phyloP scores from a whole-genome alignment of 2,888 invertebrate species.

The Aphodius sticticus region DNA sequence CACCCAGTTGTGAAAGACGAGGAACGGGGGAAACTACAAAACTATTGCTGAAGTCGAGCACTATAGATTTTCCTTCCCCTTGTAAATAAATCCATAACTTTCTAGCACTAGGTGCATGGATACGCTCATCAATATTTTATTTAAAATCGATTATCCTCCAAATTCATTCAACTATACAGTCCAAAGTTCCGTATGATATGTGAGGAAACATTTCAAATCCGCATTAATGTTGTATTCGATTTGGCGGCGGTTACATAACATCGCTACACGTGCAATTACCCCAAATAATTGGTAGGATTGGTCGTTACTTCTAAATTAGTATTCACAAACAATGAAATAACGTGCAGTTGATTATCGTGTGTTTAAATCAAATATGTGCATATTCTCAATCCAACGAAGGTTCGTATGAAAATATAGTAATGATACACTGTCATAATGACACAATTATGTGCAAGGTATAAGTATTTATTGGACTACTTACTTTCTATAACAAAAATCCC shows the following conservation, averaged over 20 bases:
- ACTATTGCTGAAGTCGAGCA: not conserved
- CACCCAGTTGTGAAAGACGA: not conserved
- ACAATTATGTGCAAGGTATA: not conserved
- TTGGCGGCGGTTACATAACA: not conserved
- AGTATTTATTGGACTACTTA: conserved; percentile 38
- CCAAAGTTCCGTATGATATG: not conserved
- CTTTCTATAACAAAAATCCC: conserved; percentile 43
- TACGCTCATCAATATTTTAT: not conserved
- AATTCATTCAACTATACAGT: not conserved
- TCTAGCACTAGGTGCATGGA: not conserved
- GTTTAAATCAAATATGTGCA: too few relatives aligned
- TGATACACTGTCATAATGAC: not conserved
- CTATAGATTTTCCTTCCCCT: not conserved
- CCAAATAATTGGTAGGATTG: not conserved
- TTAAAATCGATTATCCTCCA: not conserved
- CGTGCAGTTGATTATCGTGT: not conserved
- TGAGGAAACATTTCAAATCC: not conserved
- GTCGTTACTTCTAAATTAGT: not conserved
- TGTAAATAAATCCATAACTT: conserved; percentile 4
- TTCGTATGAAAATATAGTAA: not conserved
- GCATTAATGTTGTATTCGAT: not conserved
- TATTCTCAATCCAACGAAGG: too few relatives aligned
- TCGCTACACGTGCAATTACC: not conserved
- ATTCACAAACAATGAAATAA: not conserved
- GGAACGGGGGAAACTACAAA: not conserved